Evolutionary conservation across 1,140 invertebrate species (phyloP).

Genomic region (Goniozus legneri): DNA sequence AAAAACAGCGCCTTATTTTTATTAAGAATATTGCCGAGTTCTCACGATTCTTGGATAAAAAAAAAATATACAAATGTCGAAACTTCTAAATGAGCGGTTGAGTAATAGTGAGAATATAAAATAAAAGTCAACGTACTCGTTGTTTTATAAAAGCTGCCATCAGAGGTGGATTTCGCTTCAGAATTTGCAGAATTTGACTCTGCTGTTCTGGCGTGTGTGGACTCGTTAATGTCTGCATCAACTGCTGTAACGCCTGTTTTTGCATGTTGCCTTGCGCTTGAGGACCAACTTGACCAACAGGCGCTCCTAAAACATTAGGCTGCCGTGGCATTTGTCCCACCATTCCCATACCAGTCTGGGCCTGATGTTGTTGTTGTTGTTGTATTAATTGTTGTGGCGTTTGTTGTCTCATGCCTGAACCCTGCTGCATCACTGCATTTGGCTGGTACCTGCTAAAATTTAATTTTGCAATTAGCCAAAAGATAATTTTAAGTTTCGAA

Average conservation of each 20-base stretch:
- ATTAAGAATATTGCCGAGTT: slow-evolving; percentile 17
- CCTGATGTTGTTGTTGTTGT: slow-evolving; percentile 48
- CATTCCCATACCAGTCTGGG: slow-evolving; percentile 48
- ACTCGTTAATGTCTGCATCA: slow-evolving; percentile 84
- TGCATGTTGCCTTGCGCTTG: slow-evolving; percentile 53
- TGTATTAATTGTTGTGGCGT: slow-evolving; percentile 49
- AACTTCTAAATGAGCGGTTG: no score
- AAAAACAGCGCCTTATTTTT: slow-evolving; percentile 35
- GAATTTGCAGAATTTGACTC: slow-evolving; percentile 85
- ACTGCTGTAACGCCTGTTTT: slow-evolving; percentile 81
- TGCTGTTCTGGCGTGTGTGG: slow-evolving; percentile 90
- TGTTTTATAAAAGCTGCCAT: slow-evolving; percentile 97
- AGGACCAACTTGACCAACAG: slow-evolving; percentile 46
- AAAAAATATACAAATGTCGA: no score
- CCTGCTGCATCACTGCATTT: slow-evolving; percentile 49
- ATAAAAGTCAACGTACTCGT: slow-evolving; percentile 52
- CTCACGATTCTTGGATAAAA: neutral
- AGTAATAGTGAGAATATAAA: slow-evolving; percentile 17
- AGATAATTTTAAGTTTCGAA: slow-evolving; percentile 5
- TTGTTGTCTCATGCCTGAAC: slow-evolving; percentile 49
- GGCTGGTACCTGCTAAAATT: slow-evolving; percentile 35
- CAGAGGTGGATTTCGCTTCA: slow-evolving; percentile 91
- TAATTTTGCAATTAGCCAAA: neutral
- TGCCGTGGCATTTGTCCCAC: slow-evolving; percentile 49
- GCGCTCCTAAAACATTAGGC: slow-evolving; percentile 49